Evolutionary conservation across 2,888 invertebrate genomes (phyloP), one percentile per base, ranked within the genome.

Genomic region (Flexamia atlantica): DNA sequence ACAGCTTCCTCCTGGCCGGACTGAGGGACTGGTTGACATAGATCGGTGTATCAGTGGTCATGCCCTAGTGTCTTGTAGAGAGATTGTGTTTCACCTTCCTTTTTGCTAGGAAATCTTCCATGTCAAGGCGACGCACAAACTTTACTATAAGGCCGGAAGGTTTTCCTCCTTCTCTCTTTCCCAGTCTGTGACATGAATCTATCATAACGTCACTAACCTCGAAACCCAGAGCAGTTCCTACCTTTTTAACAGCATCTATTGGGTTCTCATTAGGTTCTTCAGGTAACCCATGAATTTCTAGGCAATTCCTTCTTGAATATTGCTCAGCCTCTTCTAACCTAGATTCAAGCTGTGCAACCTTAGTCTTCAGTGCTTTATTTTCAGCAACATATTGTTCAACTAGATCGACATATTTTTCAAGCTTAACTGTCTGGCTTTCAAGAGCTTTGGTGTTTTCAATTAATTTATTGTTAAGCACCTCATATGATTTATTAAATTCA

Each of bases 1-100:
- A 9, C 36, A 36, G 36, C 36, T 36, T 36, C 36, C 36, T 36
- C 36, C 36, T 4, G 5, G 36, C 4, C 9, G 4, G 36, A 36
- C 36, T 36, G 5, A 36, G 36, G 36, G 36, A 57, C 36, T 83
- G 57, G 20, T 57, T 83, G 5, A 83, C 32, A 36, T 83, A 83
- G 17, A 83, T 42, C 17, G 20, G 30, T 4, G 28, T 57, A 57
- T 80, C 80, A n/a, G 17, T 30, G 12, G 5, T 14, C 32, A 80
- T 7, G 25, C 80, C 53, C 1, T 57, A n/a, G 17, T 79, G 42
- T 32, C 28, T 9, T n/a, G 80, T 28, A 17, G 5, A 57, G n/a
- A 50, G 25, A 5, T 53, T 25, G 9, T 17, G 12, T 17, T 80
- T 50, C 23, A 42, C 36, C 23, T 25, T 14, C 3, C 60, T 4